Conservation (phyloP, 2,113 vertebrate species). For the Piliocolobus tephrosceles region DNA sequence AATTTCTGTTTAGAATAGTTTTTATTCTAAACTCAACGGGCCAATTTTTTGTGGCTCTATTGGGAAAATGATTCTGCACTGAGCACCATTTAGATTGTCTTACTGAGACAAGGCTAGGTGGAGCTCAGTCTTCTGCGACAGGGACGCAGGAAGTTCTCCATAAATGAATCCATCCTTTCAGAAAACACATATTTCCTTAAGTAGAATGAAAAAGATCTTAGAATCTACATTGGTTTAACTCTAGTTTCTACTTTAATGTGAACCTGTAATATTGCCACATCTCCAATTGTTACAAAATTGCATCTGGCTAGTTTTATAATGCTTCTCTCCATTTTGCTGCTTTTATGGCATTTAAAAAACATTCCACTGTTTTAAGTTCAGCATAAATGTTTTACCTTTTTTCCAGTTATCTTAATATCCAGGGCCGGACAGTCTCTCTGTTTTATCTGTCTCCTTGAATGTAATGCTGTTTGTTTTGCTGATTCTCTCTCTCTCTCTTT, state of each 20-base stretch:
- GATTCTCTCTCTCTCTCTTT: neutral
- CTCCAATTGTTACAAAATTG: neutral
- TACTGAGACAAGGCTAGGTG: neutral
- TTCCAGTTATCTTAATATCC: neutral
- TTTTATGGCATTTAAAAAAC: neutral
- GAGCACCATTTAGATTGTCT: neutral
- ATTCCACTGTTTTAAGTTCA: constrained; percentile 3
- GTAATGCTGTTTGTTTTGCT: constrained; percentile 22
- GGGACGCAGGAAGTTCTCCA: neutral
- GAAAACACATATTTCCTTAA: neutral
- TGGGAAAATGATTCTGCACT: neutral
- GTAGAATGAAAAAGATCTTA: neutral
- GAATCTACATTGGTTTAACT: neutral
- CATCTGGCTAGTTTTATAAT: neutral
- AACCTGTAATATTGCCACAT: neutral
- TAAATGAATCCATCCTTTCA: neutral
- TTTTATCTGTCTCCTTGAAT: constrained; percentile 26
- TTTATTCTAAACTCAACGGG: neutral
- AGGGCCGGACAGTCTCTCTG: neutral
- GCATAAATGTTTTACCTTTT: neutral
- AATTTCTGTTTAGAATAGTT: constrained; percentile 10
- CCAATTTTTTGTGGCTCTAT: neutral
- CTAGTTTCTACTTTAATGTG: neutral
- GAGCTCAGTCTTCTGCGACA: neutral
- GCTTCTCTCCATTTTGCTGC: neutral